phyloP scores from a whole-genome alignment of 2,888 invertebrate species.

The Iselma pallidipennis region DNA sequence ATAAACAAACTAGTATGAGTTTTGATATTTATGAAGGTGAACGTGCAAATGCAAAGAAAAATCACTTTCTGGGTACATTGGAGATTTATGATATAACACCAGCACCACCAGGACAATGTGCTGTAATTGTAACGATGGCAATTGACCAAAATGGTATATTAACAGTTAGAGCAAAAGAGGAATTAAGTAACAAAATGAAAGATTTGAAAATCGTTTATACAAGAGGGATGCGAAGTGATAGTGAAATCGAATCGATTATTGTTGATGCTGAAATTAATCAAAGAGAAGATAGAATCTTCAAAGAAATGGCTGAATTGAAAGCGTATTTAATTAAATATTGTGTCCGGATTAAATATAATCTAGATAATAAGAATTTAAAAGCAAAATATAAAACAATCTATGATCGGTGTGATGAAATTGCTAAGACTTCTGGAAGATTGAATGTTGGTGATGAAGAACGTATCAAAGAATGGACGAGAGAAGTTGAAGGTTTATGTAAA shows the following conservation, averaged over 20 bases:
- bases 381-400: slow-evolving; percentile 1
- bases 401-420: not conserved
- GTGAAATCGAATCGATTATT: slow-evolving; percentile 23
- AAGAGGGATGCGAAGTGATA: slow-evolving; percentile 23
- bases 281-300: slow-evolving; percentile 21
- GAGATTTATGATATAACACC: slow-evolving; percentile 24
- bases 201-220: slow-evolving; percentile 26
- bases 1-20: slow-evolving; percentile 24
- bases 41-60: slow-evolving; percentile 20
- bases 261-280: slow-evolving; percentile 22
- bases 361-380: slow-evolving; percentile 5
- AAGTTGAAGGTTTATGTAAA: not conserved
- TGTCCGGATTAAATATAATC: slow-evolving; percentile 12
- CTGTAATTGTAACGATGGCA: slow-evolving; percentile 11
- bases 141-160: slow-evolving; percentile 35
- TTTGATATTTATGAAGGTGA: slow-evolving; percentile 33
- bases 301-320: slow-evolving; percentile 27
- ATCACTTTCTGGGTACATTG: slow-evolving; percentile 23
- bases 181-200: slow-evolving; percentile 18
- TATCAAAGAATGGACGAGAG: not conserved
- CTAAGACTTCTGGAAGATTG: not conserved
- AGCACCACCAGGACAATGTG: slow-evolving; percentile 20
- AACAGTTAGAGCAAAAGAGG: slow-evolving; percentile 28
- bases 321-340: slow-evolving; percentile 21
- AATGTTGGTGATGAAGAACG: slow-evolving; percentile 3